These are phyloP conservation scores for Microtus richardsoni DNA, from an alignment of 2,113 vertebrate species.

Conservation along the genomic window DNA sequence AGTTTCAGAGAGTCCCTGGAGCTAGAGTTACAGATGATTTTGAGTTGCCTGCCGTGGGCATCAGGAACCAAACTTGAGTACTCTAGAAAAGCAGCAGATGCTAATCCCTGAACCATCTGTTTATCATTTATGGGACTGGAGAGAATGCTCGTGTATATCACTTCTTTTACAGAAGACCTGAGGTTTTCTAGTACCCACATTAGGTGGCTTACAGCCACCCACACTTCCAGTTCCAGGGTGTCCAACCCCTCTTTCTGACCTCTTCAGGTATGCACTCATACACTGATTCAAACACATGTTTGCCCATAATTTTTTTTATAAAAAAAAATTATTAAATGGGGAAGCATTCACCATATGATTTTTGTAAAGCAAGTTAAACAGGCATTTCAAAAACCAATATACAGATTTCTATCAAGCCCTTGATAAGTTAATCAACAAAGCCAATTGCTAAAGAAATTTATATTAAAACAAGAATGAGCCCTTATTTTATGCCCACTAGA, in stretches of 20 bases:
- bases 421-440: not conserved
- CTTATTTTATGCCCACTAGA: not conserved
- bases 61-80: not conserved
- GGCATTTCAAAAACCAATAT: not conserved
- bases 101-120: not conserved
- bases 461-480: slow-evolving; percentile 28
- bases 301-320: not conserved
- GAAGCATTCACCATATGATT: not conserved
- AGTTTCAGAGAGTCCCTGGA: not conserved
- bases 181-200: not conserved
- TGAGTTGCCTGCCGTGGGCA: not conserved
- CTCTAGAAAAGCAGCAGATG: not conserved
- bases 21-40: not conserved
- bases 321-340: not conserved
- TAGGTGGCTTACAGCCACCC: not conserved
- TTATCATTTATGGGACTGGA: not conserved
- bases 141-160: not conserved
- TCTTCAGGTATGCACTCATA: not conserved
- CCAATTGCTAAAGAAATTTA: not conserved
- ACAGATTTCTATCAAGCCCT: not conserved
- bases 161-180: not conserved
- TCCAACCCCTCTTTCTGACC: not conserved
- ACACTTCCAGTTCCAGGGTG: not conserved
- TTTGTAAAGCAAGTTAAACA: not conserved
- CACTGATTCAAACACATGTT: not conserved